These are phyloP conservation scores for Drosophila repletoides DNA, from an alignment of 1,140 invertebrate genomes.

Conservation along the genomic window DNA sequence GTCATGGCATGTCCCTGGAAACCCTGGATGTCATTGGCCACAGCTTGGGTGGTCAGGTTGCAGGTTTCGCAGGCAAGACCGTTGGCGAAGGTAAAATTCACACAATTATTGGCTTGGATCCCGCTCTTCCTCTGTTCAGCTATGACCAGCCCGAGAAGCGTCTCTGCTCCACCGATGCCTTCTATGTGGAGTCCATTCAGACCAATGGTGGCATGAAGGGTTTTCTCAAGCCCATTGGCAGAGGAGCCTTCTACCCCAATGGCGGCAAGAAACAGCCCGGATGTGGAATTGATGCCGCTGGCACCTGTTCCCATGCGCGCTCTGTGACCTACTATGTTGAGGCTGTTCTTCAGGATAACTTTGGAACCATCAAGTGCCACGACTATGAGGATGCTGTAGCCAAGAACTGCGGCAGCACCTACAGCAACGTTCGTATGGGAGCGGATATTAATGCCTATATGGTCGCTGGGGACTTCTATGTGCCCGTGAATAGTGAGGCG, in stretches of 20 bases:
- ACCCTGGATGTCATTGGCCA: slow-evolving; percentile 86
- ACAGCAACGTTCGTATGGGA: slow-evolving; percentile 50
- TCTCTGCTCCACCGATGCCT: slow-evolving; percentile 86
- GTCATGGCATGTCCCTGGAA: slow-evolving; percentile 82
- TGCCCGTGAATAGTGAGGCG: slow-evolving; percentile 37
- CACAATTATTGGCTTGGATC: slow-evolving; percentile 83
- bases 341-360: slow-evolving; percentile 40
- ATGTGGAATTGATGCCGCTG: slow-evolving; percentile 81
- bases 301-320: slow-evolving; percentile 72
- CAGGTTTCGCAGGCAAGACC: slow-evolving; percentile 84
- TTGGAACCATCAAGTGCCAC: slow-evolving; percentile 31
- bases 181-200: slow-evolving; percentile 88
- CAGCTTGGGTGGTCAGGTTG: slow-evolving; percentile 86
- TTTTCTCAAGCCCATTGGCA: slow-evolving; percentile 82
- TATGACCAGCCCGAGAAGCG: slow-evolving; percentile 82
- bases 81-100: slow-evolving; percentile 46
- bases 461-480: slow-evolving; percentile 34
- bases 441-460: slow-evolving; percentile 25
- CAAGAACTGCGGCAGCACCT: slow-evolving; percentile 39
- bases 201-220: slow-evolving; percentile 86
- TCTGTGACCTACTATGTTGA: slow-evolving; percentile 64
- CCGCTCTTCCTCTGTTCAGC: slow-evolving; percentile 83
- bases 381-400: slow-evolving; percentile 25
- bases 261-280: slow-evolving; percentile 84
- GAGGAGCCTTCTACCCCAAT: slow-evolving; percentile 84